Evolutionary conservation across 2,113 vertebrate genomes (phyloP).

Genomic region (Microcebus lehilahytsara): DNA sequence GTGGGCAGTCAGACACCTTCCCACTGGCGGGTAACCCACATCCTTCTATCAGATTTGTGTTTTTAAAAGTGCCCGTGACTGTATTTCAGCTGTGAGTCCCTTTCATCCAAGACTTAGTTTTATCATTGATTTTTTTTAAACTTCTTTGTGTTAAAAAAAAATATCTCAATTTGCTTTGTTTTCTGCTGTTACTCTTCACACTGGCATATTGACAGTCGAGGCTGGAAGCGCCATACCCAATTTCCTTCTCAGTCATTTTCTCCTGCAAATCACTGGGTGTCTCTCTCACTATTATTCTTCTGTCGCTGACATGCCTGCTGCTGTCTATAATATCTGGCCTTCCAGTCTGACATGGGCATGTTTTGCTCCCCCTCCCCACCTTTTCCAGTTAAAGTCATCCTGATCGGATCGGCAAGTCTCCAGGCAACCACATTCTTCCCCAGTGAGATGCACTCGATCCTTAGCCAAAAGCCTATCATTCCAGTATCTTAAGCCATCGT

Average conservation of each 20-base stretch:
- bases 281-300: constrained; percentile 58
- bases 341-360: constrained; percentile 48
- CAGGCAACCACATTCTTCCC: constrained; percentile 74
- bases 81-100: constrained; percentile 20
- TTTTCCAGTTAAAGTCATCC: constrained; percentile 65
- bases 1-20: background rate
- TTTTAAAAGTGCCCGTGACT: background rate
- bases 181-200: constrained; percentile 48
- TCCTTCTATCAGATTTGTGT: background rate
- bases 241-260: constrained; percentile 63
- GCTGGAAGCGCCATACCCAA: constrained; percentile 21
- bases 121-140: constrained; percentile 16
- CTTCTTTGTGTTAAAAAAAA: constrained; percentile 53
- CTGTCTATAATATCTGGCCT: constrained; percentile 58
- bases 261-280: constrained; percentile 49
- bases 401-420: constrained; percentile 73
- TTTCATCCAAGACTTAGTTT: constrained; percentile 37
- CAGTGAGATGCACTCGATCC: constrained; percentile 62
- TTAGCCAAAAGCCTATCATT: constrained; percentile 72
- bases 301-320: background rate
- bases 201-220: constrained; percentile 52
- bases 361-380: background rate
- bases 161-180: constrained; percentile 32
- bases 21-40: background rate
- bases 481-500: constrained; percentile 57